Base-by-base conservation (phyloP, 2,888 invertebrate genomes). In the Drosophila nr. fundita region DNA sequence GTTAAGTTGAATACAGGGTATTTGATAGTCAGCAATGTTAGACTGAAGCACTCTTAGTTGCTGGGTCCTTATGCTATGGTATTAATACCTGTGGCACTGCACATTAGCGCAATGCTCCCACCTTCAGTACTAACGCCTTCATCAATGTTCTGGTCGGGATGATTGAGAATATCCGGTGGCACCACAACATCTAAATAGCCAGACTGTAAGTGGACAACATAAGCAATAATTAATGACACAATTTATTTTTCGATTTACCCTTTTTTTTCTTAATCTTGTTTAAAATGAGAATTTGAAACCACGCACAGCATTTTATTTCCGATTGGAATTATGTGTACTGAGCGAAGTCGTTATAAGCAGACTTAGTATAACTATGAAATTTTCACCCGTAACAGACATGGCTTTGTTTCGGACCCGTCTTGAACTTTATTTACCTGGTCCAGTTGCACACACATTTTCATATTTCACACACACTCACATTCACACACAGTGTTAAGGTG, bases 131-230 rank as follows among this genome's bases (percentile, higher is more conserved):
- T 95, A 45, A 97, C 96, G 81, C 96, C 95, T 81, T 96, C 96
- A 67, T 96, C 96, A 10, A 91, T 84, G 55, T 90, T 90, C 69
- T 91, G 84, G 15, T 93, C 93, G 4, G 92, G 92, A 45, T 91
- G 91, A 93, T 97, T 96, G 80, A 97, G 94, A 83, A 98, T 97
- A 93, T 97, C 97, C 60, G 97, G 97, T 15, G 97, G 97, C 87
- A 97, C 96, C 73, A 97, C 96, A 78, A 98, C 98, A 92, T 97
- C 96, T 90, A 98, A 94, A 91, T 96, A 95, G 73, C 97, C 98
- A 94, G 97, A 97, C 97, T 98, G 93, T n/a, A 54, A 69, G 30
- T n/a, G 30, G 4, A 34, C 1, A 36, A 42, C 0, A 30, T 13
- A 52, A 15, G 1, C 45, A 45, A 45, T 45, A 24, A 45, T 24